Evolutionary conservation across 1,140 invertebrate species (phyloP).

Genomic region (Heliothis subflexa): DNA sequence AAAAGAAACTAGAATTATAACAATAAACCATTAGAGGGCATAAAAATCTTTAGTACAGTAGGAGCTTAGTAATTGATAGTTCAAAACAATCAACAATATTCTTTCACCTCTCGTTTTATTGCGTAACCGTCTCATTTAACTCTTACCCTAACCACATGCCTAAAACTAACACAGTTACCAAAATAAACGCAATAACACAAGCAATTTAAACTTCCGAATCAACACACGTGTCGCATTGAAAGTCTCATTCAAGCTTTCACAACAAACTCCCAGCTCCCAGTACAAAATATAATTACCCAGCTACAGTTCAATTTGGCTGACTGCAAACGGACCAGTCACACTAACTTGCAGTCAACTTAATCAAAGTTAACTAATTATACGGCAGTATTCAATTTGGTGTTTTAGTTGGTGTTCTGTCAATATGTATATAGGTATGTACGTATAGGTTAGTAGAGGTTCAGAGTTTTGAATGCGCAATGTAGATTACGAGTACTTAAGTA

Average conservation of each 20-base stretch:
- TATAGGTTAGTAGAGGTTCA: too few species aligned
- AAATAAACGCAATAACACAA: slow-evolving; percentile 3
- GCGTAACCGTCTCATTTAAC: not conserved
- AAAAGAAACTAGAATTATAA: too few species aligned
- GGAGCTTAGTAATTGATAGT: too few species aligned
- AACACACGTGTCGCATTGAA: slow-evolving; percentile 13
- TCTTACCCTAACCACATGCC: not conserved
- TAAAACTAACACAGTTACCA: not conserved
- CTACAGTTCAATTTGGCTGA: slow-evolving; percentile 16
- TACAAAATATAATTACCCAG: slow-evolving; percentile 32
- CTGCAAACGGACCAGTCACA: slow-evolving; percentile 32
- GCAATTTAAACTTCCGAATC: slow-evolving; percentile 15
- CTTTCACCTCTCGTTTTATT: too few species aligned
- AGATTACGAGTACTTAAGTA: too few species aligned
- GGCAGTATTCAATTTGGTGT: slow-evolving; percentile 18
- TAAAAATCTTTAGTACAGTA: too few species aligned
- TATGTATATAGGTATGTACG: too few species aligned
- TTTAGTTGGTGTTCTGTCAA: not conserved
- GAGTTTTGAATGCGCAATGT: too few species aligned
- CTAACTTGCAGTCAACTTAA: slow-evolving; percentile 28
- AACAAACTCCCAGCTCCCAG: slow-evolving; percentile 1
- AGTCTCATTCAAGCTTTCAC: not conserved
- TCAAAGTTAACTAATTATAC: slow-evolving; percentile 33
- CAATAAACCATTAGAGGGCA: too few species aligned
- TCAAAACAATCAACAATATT: not conserved